These are phyloP conservation scores for Psephotus haematonotus DNA, from an alignment of 2,113 vertebrate genomes.

Conservation along the genomic window DNA sequence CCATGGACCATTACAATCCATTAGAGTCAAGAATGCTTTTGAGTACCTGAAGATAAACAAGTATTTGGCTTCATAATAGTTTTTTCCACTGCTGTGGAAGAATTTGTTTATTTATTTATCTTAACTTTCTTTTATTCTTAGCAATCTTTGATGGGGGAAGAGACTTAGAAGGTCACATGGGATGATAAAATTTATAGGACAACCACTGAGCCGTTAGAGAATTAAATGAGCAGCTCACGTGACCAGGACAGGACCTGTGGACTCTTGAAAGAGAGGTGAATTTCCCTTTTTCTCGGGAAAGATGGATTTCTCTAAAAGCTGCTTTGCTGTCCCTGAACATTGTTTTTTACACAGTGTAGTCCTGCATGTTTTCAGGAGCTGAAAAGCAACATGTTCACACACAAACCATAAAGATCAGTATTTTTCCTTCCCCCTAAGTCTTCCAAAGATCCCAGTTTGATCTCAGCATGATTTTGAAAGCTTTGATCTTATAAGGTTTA, in stretches of 20 bases:
- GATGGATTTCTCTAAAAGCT: neutral
- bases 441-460: conserved; percentile 48
- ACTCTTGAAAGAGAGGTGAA: neutral
- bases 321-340: neutral
- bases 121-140: neutral
- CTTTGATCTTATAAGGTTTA: conserved; percentile 63
- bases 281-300: neutral
- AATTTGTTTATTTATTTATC: neutral
- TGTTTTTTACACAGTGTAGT: neutral
- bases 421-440: conserved; percentile 16
- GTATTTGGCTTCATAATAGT: neutral
- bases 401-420: conserved; percentile 19
- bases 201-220: neutral
- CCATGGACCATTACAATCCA: neutral
- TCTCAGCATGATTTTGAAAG: conserved; percentile 62
- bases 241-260: neutral
- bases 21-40: neutral
- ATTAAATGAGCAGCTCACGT: neutral
- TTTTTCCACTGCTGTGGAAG: neutral
- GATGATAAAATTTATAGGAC: neutral
- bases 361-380: neutral
- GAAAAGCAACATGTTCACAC: conserved; percentile 28
- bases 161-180: neutral
- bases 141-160: neutral
- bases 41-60: neutral